Evolutionary conservation across 2,113 vertebrate genomes (phyloP).

Genomic region (Tretioscincus oriximinensis): DNA sequence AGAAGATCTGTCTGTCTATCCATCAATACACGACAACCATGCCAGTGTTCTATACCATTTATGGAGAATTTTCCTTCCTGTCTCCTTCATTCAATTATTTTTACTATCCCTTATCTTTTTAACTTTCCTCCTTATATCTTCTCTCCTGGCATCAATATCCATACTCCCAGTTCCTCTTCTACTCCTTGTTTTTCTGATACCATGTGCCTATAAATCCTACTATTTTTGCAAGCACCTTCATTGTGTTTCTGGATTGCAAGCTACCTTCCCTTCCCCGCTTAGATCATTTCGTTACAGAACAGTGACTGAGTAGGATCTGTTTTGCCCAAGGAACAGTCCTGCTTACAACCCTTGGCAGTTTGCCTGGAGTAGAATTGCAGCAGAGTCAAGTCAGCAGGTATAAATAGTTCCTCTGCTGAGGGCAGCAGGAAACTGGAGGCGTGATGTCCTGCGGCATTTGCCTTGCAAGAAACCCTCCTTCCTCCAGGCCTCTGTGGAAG

Average conservation of each 20-base stretch:
- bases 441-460: accelerated
- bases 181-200: no score
- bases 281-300: neutral
- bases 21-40: no score
- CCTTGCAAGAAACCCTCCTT: neutral
- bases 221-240: accelerated
- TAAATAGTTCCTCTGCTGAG: constrained; percentile 8
- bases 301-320: neutral
- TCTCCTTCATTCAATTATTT: no score
- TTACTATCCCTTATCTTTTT: no score
- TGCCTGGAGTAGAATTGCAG: neutral
- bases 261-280: neutral
- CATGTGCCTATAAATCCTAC: no score
- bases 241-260: neutral
- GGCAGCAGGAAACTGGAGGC: constrained; percentile 1
- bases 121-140: no score
- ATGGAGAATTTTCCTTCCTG: no score
- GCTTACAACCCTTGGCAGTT: neutral
- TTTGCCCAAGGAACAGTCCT: neutral
- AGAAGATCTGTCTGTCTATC: no score
- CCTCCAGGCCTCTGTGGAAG: neutral
- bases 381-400: neutral
- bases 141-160: no score
- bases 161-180: no score
- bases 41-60: no score